Base-by-base conservation (phyloP, 2,113 vertebrate genomes). In the Urocolius indicus region DNA sequence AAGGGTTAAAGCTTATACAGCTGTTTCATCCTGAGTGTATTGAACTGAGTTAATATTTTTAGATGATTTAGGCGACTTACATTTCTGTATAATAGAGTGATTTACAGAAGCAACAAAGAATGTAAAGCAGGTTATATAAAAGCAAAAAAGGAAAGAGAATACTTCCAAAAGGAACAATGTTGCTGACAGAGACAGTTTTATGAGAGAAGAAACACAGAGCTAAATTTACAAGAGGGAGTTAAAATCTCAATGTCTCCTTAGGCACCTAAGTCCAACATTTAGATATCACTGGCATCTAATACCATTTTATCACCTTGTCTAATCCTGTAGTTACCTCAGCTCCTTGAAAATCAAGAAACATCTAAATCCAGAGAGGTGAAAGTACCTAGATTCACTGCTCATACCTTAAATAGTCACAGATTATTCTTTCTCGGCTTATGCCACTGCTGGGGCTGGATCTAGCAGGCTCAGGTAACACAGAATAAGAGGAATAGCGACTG, bases 1-100 rank as follows among this genome's bases (percentile, higher is more conserved):
- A 96, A 93, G 93, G 58, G 91, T 93, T 96, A 96, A 96, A 94
- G 71, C 86, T 91, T 82, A 79, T 58, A 57, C 74, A 94, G 71
- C 46, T 82, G 45, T 87, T 95, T 75, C 46, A 73, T 78, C 77
- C 34, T 51, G 41, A 49, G n/a, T n/a, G 8, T 79, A 49, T 57
- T 79, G 54, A 87, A 87, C 17, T 51, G 46, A 76, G 32, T 54
- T 89, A 82, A 51, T 62, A 69, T 69, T 84, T 63, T 78, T 72
- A 89, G 30, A 84, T 87, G 54, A 87, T 46, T 85, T 79, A 69
- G 76, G 62, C 0, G 0, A 93, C 58, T 93, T 68, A 61, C 7
- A n/a, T 82, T 87, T 65, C 62, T 84, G 52, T 61, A 79, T 61
- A 89, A 87, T 19, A 83, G 16, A 9, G 13, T 27, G 41, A 91